phyloP scores from a whole-genome alignment of 2,888 invertebrate species.

The Cerastis rubricosa region DNA sequence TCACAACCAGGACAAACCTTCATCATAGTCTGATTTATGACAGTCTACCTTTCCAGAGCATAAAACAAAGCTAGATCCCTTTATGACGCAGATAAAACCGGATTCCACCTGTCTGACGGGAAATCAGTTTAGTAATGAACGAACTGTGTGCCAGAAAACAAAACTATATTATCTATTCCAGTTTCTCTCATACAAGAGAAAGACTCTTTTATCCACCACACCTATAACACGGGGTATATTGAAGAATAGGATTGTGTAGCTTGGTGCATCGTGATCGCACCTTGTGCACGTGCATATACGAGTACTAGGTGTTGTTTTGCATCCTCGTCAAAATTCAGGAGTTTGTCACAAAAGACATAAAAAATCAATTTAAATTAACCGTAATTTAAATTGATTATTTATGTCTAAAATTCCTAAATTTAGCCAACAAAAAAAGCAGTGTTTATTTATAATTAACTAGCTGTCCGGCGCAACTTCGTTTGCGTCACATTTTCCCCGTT shows the following conservation, averaged over 20 bases:
- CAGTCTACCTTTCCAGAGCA: not conserved
- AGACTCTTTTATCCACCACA: not conserved
- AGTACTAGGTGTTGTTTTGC: no score
- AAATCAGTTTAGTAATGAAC: slow-evolving; percentile 41
- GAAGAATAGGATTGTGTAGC: not conserved
- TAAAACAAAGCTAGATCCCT: slow-evolving; percentile 15
- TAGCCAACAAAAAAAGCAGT: no score
- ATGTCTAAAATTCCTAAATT: no score
- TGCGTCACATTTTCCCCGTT: no score
- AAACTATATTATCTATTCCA: slow-evolving; percentile 13
- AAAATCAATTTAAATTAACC: no score
- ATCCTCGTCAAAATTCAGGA: no score
- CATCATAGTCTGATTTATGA: slow-evolving; percentile 17
- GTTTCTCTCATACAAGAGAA: not conserved
- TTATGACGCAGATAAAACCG: slow-evolving; percentile 26
- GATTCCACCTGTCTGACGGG: slow-evolving; percentile 30
- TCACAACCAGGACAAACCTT: not conserved
- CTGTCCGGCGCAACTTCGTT: no score
- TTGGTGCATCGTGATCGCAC: not conserved
- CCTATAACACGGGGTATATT: not conserved
- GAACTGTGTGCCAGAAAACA: slow-evolving; percentile 13
- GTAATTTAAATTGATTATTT: no score
- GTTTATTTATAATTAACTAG: no score
- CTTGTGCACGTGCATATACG: not conserved
- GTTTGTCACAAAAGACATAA: no score